Base-by-base conservation (phyloP, 2,888 invertebrate genomes). In the Melinaea marsaeus region DNA sequence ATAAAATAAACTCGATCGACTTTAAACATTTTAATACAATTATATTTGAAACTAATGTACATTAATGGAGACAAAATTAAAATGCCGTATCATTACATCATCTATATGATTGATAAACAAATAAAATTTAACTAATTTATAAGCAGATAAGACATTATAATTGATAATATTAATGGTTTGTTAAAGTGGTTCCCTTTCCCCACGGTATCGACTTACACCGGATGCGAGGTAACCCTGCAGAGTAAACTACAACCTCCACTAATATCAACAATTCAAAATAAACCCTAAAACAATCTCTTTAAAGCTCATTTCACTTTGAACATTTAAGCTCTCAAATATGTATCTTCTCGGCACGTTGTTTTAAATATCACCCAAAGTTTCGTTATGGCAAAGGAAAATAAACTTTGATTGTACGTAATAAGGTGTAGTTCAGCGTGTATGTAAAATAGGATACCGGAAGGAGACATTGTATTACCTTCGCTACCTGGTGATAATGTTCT, bases 401-500 rank as follows among this genome's bases (percentile, higher is more conserved):
- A 55, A 69, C 75, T 74, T 67, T 79, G 72, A 56, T 0, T 0
- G 0, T 2, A 22, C 2, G 5, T 0, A 0, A n/a, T 79, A 82
- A 62, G 64, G 75, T 72, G n/a, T 46, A 47, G 67, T 78, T 77
- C 78, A 13, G 57, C 33, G 45, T 61, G 66, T 57, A n/a, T 1
- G 9, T 34, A 62, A 63, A 68, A 73, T 80, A 77, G 81, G 79
- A 84, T 84, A 81, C 89, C 88, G 90, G 90, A 90, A 90, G 89
- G 79, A 85, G 81, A 80, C 78, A 83, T 86, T 88, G 85, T 84
- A 73, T 81, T 78, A 78, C 78, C 79, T 83, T 83, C 77, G 82
- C 87, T 90, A 90, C 90, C 90, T 90, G 90, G 88, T 87, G 88
- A 85, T 88, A 86, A 87, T 86, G 79, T 80, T 79, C 79, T 82